A percentile compares a stretch with the other conserved stretches of the same genome.
Evolutionary conservation across 2,888 invertebrate species (phyloP).

Genomic region (Zootermopsis nevadensis): DNA sequence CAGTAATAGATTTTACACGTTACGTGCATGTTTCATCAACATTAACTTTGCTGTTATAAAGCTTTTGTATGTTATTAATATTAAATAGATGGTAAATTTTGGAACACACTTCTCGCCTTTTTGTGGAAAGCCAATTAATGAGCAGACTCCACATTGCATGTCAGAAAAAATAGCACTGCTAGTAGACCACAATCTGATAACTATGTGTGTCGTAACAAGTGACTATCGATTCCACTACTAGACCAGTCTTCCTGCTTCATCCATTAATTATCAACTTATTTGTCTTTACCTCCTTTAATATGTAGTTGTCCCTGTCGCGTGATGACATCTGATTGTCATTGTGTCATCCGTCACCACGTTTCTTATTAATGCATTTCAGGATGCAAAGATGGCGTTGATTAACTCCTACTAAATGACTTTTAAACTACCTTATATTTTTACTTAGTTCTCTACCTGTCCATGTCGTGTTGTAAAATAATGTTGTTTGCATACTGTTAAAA

Average conservation of each 20-base stretch:
- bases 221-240: neutral
- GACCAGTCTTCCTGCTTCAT: neutral
- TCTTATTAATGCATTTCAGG: constrained; percentile 18
- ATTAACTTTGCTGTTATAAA: neutral
- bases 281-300: constrained; percentile 19
- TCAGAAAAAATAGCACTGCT: neutral
- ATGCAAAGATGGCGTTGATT: constrained; percentile 10
- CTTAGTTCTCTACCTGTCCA: neutral
- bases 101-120: neutral
- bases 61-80: neutral
- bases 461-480: neutral
- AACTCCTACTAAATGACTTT: neutral
- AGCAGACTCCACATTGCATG: neutral
- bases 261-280: constrained; percentile 39
- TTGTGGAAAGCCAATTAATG: neutral
- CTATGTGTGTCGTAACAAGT: constrained; percentile 2
- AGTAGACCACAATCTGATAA: constrained; percentile 11
- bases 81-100: neutral
- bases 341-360: constrained; percentile 3
- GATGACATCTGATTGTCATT: constrained; percentile 1
- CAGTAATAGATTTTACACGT: neutral
- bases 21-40: neutral
- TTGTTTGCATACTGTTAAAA: constrained; percentile 21
- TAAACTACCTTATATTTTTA: neutral
- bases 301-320: neutral